Evolutionary conservation across 2,888 invertebrate genomes (phyloP).

Genomic region (Agrilus cyanescens): DNA sequence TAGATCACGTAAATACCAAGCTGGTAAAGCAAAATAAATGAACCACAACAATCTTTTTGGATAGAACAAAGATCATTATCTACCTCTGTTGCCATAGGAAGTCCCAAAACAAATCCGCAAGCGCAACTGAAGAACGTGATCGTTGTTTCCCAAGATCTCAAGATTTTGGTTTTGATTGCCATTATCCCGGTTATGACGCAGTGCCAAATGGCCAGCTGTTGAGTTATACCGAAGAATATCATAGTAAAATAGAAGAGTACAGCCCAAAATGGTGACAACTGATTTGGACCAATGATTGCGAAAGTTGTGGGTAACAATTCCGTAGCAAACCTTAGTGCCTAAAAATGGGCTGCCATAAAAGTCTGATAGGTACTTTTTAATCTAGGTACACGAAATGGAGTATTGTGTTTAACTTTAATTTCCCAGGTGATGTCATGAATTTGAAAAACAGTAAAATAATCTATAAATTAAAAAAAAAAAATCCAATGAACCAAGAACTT

Average conservation of each 20-base stretch:
- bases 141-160: constrained; percentile 70
- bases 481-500: constrained; percentile 2
- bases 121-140: constrained; percentile 76
- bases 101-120: constrained; percentile 69
- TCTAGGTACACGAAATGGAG: no score
- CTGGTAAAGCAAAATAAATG: constrained; percentile 32
- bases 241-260: constrained; percentile 75
- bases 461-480: no score
- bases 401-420: no score
- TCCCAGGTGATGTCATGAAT: no score
- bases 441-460: background rate
- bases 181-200: constrained; percentile 78
- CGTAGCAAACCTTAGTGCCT: constrained; percentile 69
- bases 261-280: constrained; percentile 79
- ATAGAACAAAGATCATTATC: constrained; percentile 16
- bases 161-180: constrained; percentile 58
- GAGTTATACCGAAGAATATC: constrained; percentile 77
- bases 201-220: constrained; percentile 84
- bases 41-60: background rate
- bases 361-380: background rate
- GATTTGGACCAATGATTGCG: constrained; percentile 60
- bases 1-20: constrained; percentile 72
- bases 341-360: constrained; percentile 10
- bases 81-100: constrained; percentile 79
- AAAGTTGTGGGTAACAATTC: constrained; percentile 82